These are phyloP conservation scores for Hydrozoanthus tunicans DNA, from an alignment of 64 coral and sea anemone genomes.

Conservation along the genomic window DNA sequence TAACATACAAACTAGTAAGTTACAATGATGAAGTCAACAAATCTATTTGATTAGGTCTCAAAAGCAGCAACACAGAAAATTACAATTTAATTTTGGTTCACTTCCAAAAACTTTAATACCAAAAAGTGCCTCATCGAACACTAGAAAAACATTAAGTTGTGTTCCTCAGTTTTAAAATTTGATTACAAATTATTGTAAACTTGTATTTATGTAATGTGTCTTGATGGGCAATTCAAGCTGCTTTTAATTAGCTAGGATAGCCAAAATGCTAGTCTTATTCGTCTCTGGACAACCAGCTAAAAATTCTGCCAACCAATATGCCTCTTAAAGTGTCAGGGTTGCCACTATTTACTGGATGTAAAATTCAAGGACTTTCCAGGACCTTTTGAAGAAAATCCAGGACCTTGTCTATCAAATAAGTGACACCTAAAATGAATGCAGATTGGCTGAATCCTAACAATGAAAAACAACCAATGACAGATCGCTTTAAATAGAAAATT, in stretches of 20 bases:
- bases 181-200: not conserved
- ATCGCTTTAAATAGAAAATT: too few relatives aligned
- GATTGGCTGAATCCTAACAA: too few relatives aligned
- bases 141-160: not conserved
- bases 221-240: not conserved
- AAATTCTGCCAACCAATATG: not conserved
- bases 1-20: not conserved
- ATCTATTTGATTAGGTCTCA: not conserved
- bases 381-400: too few relatives aligned
- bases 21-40: not conserved
- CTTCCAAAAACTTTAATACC: not conserved
- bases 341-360: too few relatives aligned
- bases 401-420: too few relatives aligned
- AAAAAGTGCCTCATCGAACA: not conserved
- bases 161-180: not conserved
- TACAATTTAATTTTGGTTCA: slow-evolving; percentile 5
- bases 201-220: not conserved
- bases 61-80: too few relatives aligned
- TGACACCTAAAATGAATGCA: too few relatives aligned
- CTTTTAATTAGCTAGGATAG: not conserved
- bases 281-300: not conserved
- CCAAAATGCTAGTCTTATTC: not conserved
- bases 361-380: too few relatives aligned
- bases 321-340: too few relatives aligned
- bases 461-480: too few relatives aligned